Evolutionary conservation across 2,888 invertebrate genomes (phyloP).

Genomic region (Thera britannica): DNA sequence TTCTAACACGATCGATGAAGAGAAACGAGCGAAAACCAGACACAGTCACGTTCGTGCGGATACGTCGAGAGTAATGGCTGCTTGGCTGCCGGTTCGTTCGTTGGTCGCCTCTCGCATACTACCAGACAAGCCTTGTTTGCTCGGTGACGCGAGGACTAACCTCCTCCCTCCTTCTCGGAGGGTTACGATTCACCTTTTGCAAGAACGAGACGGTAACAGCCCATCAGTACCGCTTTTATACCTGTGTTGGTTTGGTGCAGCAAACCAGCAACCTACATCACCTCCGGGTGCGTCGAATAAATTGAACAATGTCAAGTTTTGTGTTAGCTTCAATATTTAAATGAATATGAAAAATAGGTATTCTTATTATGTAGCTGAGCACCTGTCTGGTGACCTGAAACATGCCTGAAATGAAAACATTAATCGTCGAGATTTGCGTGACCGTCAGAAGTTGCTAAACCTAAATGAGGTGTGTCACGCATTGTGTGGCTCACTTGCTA

Average conservation of each 20-base stretch:
- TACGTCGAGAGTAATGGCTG: slow-evolving; percentile 81
- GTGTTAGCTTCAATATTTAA: slow-evolving; percentile 65
- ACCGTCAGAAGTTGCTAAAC: slow-evolving; percentile 35
- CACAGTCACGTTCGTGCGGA: slow-evolving; percentile 81
- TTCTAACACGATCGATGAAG: slow-evolving; percentile 77
- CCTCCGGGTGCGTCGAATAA: slow-evolving; percentile 66
- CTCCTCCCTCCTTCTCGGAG: slow-evolving; percentile 56
- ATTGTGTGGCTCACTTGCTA: slow-evolving; percentile 21
- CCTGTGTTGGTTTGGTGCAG: slow-evolving; percentile 67
- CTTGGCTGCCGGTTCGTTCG: slow-evolving; percentile 59
- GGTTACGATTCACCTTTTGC: slow-evolving; percentile 15
- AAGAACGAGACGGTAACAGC: slow-evolving; percentile 56
- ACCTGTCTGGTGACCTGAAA: slow-evolving; percentile 39
- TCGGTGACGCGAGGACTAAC: slow-evolving; percentile 69
- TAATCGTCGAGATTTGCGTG: slow-evolving; percentile 41
- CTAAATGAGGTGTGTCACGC: slow-evolving; percentile 42
- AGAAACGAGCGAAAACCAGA: slow-evolving; percentile 75
- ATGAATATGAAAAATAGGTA: slow-evolving; percentile 60
- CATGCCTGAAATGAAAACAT: slow-evolving; percentile 12
- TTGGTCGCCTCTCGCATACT: slow-evolving; percentile 76
- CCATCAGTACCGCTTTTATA: slow-evolving; percentile 53
- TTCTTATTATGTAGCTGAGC: slow-evolving; percentile 23
- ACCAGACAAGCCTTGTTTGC: slow-evolving; percentile 82
- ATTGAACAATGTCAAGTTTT: slow-evolving; percentile 74
- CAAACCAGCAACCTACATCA: slow-evolving; percentile 80